Evolutionary conservation across 2,888 invertebrate genomes (phyloP), one percentile per base, ranked within the genome.

Genomic region (Leucozona laternaria): DNA sequence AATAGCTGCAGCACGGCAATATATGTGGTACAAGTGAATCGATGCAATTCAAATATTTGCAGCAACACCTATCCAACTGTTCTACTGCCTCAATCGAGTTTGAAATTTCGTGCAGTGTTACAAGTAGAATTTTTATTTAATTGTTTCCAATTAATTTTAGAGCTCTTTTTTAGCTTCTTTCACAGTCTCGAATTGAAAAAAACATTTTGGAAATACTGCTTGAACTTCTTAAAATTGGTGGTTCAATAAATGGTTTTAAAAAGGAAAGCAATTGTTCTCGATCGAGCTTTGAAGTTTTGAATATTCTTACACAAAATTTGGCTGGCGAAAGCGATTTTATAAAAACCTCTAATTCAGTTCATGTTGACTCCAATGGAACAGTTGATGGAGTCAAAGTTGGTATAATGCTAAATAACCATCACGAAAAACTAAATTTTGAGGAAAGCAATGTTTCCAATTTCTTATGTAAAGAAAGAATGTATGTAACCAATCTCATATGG

Each of bases 41-140:
- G 89, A 73, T 88, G 90, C 55, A 91, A 91, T 72, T 90, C 92
- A 40, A 91, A 92, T 88, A 91, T 96, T 37, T 96, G 96, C 90
- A 96, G 95, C 89, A 97, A 97, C 90, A 96, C 96, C 15, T 96
- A 96, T 90, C 96, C 97, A 0, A 94, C 94, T 75, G 93, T 96
- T 68, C 93, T 96, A 50, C 95, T 95, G 89, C 95, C 96, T 68
- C 93, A 95, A 17, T 95, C 95, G 91, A 95, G 95, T 88, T 94
- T 97, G 31, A 95, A 97, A 5, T 94, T 96, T 64, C 95, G 96
- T 0, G 95, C 95, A 91, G 94, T 97, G 81, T 93, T 97, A 28
- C 96, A 97, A 94, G 96, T 96, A 72, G 50, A 22, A 10, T 31
- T 31, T 15, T 15, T 10, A 28, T 8, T n/a, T 8, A 25, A 3